Conservation (phyloP, 2,888 invertebrate genomes). For the Drosophila tanythrix region DNA sequence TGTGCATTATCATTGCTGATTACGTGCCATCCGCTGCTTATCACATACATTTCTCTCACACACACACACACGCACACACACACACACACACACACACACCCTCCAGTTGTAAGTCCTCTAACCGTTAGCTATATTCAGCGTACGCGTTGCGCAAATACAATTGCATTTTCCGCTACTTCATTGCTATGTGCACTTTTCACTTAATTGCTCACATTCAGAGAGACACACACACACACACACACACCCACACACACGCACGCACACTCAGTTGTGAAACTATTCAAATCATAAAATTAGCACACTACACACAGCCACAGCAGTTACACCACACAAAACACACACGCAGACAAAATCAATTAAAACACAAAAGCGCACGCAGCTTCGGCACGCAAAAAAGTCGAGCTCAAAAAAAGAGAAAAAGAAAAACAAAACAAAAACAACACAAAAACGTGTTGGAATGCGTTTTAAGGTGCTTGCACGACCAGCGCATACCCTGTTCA, state of each 20-base stretch:
- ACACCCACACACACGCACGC: conserved; percentile 16
- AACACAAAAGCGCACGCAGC: conserved; percentile 68
- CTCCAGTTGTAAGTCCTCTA: background rate
- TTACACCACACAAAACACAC: conserved; percentile 8
- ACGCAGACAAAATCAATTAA: conserved; percentile 67
- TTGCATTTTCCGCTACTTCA: conserved; percentile 66
- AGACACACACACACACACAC: conserved; percentile 23
- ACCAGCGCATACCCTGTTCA: conserved; percentile 25
- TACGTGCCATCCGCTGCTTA: conserved; percentile 25
- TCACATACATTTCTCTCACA: background rate
- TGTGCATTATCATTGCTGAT: conserved; percentile 57
- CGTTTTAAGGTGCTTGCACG: background rate
- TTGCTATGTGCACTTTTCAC: conserved; percentile 74
- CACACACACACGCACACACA: background rate
- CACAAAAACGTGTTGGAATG: conserved; percentile 46
- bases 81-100: background rate
- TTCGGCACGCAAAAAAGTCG: conserved; percentile 33
- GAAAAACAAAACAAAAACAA: background rate
- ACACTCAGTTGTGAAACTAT: conserved; percentile 37
- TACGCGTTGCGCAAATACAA: conserved; percentile 63
- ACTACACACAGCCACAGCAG: conserved; percentile 45
- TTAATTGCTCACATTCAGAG: conserved; percentile 72
- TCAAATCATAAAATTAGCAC: conserved; percentile 76
- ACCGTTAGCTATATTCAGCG: background rate
- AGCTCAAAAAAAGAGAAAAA: background rate